A percentile compares a stretch with the other conserved stretches of the same genome.
These are phyloP conservation scores for Apotomis betuletana DNA, from an alignment of 2,888 invertebrate genomes.

Conservation along the genomic window DNA sequence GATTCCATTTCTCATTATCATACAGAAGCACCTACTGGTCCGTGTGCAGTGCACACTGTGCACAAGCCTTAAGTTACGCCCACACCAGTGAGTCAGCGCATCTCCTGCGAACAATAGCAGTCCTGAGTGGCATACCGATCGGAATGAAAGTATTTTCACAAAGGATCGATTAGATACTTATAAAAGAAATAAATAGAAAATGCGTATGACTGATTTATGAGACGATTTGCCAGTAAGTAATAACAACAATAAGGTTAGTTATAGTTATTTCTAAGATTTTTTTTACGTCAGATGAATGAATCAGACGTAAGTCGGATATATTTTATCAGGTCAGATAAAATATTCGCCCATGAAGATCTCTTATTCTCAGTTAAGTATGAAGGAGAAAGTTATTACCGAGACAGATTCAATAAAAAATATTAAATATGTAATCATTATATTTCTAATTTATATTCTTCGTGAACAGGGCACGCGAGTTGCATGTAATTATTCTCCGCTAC, in stretches of 20 bases:
- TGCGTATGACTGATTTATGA: neutral
- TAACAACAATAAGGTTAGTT: too few species aligned
- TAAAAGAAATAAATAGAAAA: neutral
- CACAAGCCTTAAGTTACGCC: slow-evolving; percentile 20
- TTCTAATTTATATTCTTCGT: neutral
- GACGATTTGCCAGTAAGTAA: neutral
- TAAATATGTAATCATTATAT: neutral
- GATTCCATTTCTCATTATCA: too few species aligned
- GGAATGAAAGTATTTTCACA: slow-evolving; percentile 12
- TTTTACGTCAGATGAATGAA: too few species aligned
- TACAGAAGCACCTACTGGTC: neutral
- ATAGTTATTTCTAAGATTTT: too few species aligned
- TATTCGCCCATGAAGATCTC: neutral
- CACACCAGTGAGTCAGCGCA: slow-evolving; percentile 17
- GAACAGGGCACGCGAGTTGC: neutral
- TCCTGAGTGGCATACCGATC: slow-evolving; percentile 25
- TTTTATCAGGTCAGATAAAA: neutral
- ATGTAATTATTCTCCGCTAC: neutral
- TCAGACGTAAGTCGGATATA: too few species aligned
- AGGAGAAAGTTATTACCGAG: neutral
- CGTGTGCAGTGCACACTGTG: neutral
- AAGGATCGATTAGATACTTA: neutral
- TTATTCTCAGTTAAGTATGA: neutral
- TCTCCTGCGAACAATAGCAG: slow-evolving; percentile 12
- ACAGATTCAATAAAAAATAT: neutral